phyloP scores from a whole-genome alignment of 2,797 vertebrate species.

The Limnodromus scolopaceus region DNA sequence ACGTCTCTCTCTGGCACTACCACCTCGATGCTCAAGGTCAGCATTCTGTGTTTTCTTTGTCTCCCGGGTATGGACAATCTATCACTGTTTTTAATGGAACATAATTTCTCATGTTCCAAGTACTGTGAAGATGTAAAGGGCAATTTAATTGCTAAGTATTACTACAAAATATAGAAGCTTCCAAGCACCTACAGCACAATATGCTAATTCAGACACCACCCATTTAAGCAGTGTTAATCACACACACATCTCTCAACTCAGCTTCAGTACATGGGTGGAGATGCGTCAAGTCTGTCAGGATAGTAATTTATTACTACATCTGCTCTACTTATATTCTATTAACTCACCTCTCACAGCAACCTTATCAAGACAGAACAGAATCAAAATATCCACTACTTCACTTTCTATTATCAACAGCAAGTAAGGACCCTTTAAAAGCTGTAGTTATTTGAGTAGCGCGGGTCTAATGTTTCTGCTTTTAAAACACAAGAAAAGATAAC shows the following conservation, averaged over 20 bases:
- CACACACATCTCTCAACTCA: not conserved
- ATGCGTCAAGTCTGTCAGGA: not conserved
- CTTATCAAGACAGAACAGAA: not conserved
- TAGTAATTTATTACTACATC: constrained; percentile 23
- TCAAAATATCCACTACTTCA: not conserved
- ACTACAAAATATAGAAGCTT: not conserved
- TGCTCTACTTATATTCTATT: constrained; percentile 28
- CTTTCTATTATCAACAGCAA: not conserved
- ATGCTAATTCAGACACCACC: constrained; percentile 38
- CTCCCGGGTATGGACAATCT: not conserved
- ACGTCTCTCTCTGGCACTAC: not conserved
- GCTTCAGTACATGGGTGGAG: constrained; percentile 45
- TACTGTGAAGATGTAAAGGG: not conserved
- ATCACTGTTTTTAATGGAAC: not conserved
- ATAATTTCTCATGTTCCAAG: not conserved
- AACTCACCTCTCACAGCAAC: constrained; percentile 14
- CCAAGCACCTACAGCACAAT: not conserved
- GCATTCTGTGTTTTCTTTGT: not conserved
- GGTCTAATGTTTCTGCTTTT: not conserved
- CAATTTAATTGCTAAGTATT: constrained; percentile 32
- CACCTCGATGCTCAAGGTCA: not conserved
- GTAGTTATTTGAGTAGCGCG: not conserved
- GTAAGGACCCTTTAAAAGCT: not conserved
- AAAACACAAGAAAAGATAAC: not conserved
- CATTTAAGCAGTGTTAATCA: constrained; percentile 24